Conservation (phyloP, 2,113 vertebrate species). For the Psittacus erithacus region DNA sequence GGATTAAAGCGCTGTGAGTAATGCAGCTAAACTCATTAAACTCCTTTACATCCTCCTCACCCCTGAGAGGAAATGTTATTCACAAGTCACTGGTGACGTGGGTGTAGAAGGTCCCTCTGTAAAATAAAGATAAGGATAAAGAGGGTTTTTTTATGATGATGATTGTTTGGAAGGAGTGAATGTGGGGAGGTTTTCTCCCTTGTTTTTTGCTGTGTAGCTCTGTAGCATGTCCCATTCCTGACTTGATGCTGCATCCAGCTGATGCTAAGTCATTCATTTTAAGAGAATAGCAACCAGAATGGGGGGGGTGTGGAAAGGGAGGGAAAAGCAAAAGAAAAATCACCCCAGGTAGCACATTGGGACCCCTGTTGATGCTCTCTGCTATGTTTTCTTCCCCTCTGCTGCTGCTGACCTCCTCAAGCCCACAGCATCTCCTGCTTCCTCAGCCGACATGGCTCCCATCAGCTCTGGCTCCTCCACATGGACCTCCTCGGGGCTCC, state of each 20-base stretch:
- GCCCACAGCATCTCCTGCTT: slow-evolving; percentile 94
- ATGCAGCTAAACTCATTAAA: slow-evolving; percentile 46
- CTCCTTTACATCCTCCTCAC: neutral
- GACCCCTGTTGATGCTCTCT: slow-evolving; percentile 50
- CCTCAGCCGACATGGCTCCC: slow-evolving; percentile 96
- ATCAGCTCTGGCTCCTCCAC: slow-evolving; percentile 98
- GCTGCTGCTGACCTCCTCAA: slow-evolving; percentile 61
- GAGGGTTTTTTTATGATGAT: neutral
- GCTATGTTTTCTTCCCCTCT: slow-evolving; percentile 60
- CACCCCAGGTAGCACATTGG: neutral
- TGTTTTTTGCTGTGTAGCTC: neutral
- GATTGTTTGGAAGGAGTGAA: neutral
- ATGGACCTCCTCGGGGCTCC: slow-evolving; percentile 95
- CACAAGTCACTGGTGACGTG: neutral
- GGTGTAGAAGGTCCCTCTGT: neutral
- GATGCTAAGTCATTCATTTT: neutral
- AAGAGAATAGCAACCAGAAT: neutral
- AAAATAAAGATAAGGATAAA: slow-evolving; percentile 1
- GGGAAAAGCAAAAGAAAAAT: slow-evolving; percentile 39
- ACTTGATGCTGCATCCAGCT: neutral
- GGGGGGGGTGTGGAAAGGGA: neutral
- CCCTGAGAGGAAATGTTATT: neutral
- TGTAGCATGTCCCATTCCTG: neutral
- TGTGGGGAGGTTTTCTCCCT: neutral
- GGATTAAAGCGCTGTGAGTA: slow-evolving; percentile 28